These are phyloP conservation scores for Troides oblongomaculatus DNA, from an alignment of 2,888 invertebrate genomes.

Conservation along the genomic window DNA sequence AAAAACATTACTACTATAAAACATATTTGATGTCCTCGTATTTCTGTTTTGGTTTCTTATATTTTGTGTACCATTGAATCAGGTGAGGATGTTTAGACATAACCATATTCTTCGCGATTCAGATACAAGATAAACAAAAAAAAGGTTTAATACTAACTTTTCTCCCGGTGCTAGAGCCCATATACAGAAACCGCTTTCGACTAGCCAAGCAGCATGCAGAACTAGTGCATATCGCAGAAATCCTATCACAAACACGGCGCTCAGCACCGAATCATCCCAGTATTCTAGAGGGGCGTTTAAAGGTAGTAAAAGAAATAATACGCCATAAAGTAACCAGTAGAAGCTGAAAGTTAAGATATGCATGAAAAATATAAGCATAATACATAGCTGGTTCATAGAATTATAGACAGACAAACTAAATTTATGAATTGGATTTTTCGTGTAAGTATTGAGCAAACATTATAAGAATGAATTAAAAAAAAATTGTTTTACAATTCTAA, in stretches of 20 bases:
- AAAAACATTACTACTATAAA: not conserved
- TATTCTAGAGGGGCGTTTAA: conserved; percentile 89
- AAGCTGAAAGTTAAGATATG: conserved; percentile 71
- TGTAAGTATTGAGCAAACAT: no score
- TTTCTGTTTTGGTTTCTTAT: not conserved
- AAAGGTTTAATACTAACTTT: conserved; percentile 77
- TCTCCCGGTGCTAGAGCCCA: conserved; percentile 86
- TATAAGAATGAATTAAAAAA: no score
- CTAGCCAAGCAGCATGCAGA: conserved; percentile 84
- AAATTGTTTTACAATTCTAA: not conserved
- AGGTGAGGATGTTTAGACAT: not conserved
- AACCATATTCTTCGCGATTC: not conserved
- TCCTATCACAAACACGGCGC: conserved; percentile 83
- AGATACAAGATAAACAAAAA: not conserved
- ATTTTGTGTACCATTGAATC: not conserved
- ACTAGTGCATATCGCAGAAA: conserved; percentile 84
- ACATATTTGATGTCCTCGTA: not conserved
- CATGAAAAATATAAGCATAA: not conserved
- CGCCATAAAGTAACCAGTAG: conserved; percentile 84
- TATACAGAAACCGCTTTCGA: conserved; percentile 85
- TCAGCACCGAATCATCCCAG: conserved; percentile 85
- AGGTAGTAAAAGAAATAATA: conserved; percentile 84
- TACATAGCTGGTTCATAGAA: not conserved
- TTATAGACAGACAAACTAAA: no score
- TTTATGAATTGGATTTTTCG: no score